A percentile compares a stretch with the other conserved stretches of the same genome.
phyloP scores from a whole-genome alignment of 2,888 invertebrate species.

The Acheta domesticus region DNA sequence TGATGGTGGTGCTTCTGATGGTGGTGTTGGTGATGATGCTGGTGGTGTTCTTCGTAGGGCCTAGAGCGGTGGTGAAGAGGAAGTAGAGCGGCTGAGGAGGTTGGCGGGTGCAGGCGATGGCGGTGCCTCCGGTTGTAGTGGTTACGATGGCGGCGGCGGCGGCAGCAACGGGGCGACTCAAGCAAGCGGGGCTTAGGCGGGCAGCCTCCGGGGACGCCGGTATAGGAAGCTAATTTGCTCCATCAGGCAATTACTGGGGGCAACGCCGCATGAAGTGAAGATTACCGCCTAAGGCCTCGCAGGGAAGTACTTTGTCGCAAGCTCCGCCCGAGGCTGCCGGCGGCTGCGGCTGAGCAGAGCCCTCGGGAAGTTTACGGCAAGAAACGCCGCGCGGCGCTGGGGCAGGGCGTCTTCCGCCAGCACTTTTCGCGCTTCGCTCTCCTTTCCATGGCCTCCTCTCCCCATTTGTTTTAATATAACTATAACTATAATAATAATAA shows the following conservation, averaged over 20 bases:
- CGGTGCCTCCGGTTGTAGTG: background rate
- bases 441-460: too few species aligned
- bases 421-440: too few species aligned
- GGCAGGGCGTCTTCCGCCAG: too few species aligned
- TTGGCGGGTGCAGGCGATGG: conserved; percentile 21
- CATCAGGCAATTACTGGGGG: background rate
- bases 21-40: too few species aligned
- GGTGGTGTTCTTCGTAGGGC: too few species aligned
- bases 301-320: background rate
- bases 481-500: too few species aligned
- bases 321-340: background rate
- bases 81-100: background rate
- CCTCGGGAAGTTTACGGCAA: too few species aligned
- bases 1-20: too few species aligned
- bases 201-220: background rate
- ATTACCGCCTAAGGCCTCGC: background rate
- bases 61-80: too few species aligned
- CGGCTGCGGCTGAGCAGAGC: background rate
- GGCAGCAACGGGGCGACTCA: background rate
- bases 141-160: conserved; percentile 11
- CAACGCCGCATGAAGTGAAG: too few species aligned
- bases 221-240: background rate
- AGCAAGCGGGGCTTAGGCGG: background rate
- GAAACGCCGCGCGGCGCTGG: too few species aligned
- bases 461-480: too few species aligned